Evolutionary conservation across 2,113 vertebrate genomes (phyloP).

Genomic region (Pedionomus torquatus): DNA sequence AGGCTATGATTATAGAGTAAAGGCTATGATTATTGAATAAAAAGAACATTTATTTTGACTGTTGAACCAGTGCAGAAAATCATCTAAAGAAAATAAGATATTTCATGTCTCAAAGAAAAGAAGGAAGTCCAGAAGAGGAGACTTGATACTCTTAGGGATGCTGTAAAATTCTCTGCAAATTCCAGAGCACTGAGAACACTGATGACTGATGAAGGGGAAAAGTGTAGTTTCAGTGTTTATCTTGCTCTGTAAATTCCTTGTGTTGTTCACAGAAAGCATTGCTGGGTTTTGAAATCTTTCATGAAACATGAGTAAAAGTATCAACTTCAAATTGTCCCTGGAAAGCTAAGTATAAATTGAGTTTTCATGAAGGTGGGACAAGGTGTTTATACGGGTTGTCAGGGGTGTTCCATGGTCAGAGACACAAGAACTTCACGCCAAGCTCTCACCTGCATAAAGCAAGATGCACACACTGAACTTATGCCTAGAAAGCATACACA

Average conservation of each 20-base stretch:
- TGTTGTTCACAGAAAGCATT: conserved; percentile 6
- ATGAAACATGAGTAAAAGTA: background rate
- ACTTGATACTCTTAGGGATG: background rate
- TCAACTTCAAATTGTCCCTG: background rate
- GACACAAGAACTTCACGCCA: background rate
- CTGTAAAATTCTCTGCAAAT: conserved; percentile 34
- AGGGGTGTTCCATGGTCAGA: background rate
- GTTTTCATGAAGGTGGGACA: background rate
- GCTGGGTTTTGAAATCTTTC: conserved; percentile 1
- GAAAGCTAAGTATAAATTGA: background rate
- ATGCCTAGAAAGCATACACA: background rate
- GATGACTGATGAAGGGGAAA: conserved; percentile 7
- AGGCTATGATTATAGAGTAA: background rate
- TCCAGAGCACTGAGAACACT: conserved; percentile 47
- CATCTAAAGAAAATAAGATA: background rate
- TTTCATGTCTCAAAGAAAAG: background rate
- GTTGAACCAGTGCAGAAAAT: background rate
- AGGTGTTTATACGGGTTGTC: background rate
- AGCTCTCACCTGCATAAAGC: background rate
- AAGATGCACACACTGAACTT: background rate
- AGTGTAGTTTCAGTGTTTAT: conserved; percentile 20
- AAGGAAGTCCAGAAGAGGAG: background rate
- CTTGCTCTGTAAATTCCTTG: conserved; percentile 20
- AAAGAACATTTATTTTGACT: background rate
- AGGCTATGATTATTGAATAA: background rate